phyloP scores from a whole-genome alignment of 2,888 invertebrate genomes.

The Uropetala carovei region DNA sequence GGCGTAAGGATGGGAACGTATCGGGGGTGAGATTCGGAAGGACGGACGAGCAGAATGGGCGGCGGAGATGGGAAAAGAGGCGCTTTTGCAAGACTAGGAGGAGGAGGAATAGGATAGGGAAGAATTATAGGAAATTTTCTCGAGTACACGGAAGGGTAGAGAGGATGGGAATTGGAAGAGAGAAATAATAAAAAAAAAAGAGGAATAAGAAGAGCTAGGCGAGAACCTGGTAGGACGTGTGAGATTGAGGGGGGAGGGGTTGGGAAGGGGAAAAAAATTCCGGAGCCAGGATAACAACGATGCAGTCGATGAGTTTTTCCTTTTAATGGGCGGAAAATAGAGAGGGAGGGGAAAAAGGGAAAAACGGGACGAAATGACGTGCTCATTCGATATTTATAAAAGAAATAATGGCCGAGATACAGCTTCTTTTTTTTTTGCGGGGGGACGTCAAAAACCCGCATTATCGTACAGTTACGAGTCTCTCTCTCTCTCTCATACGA shows the following conservation, averaged over 20 bases:
- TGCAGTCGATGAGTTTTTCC: neutral
- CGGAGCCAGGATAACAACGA: neutral
- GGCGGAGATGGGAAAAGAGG: neutral
- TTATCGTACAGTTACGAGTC: too few species aligned
- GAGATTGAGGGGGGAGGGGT: neutral
- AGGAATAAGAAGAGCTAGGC: neutral
- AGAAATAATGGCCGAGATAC: neutral
- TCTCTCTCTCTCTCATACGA: too few species aligned
- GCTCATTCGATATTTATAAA: neutral
- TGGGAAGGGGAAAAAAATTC: neutral
- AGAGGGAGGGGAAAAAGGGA: neutral
- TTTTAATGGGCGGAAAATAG: neutral
- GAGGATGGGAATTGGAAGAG: neutral
- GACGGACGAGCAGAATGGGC: neutral
- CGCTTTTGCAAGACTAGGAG: neutral
- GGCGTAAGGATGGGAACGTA: neutral
- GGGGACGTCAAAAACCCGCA: too few species aligned
- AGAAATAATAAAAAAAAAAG: neutral
- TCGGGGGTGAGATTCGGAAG: neutral
- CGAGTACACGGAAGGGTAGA: neutral
- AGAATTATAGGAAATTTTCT: constrained; percentile 10
- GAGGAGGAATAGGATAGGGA: neutral
- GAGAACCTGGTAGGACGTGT: neutral
- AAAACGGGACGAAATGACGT: neutral
- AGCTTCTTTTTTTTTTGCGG: too few species aligned